Base-by-base conservation (phyloP, 2,888 invertebrate genomes). In the Altica lythri region DNA sequence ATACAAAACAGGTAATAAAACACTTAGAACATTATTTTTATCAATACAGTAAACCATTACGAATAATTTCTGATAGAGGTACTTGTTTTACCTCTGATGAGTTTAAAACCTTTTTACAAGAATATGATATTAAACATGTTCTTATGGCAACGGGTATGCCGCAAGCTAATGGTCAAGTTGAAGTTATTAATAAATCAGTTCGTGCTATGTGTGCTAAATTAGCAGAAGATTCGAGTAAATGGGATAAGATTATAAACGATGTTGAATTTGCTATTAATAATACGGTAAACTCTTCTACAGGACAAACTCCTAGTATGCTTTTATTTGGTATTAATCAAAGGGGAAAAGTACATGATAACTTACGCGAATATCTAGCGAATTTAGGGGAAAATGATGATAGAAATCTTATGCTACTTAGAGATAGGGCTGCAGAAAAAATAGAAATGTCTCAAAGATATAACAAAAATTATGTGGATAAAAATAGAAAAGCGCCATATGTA, bases 211-310 rank as follows among this genome's bases (percentile, higher is more conserved):
- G 22, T 22, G 4, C 8, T 5, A 49, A 49, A 30, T 40, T 38
- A 10, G 10, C n/a, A 12, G n/a, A 18, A 6, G 6, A n/a, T 30
- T 5, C 38, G 2, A n/a, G 18, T 13, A 40, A 49, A 18, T 49
- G 42, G 49, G 42, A 49, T 22, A 4, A 30, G 14, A 29, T 30
- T 8, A 16, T 42, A 1, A 4, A 25, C 4, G 22, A 49, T 13
- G 30, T 49, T 16, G 49, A 49, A 30, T 49, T 40, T 49, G 40
- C 49, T 12, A 32, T 42, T 1, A 49, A 49, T 32, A 49, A 49
- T 32, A 30, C 49, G 3, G 19, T 42, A 18, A 12, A 9, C 32
- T 2, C 32, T 2, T 49, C 49, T 3, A 49, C 42, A 3, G 19
- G 25, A 5, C 8, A 30, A 19, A 19, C 29, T 18, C 40, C 49